Base-by-base conservation (phyloP, 2,797 vertebrate species). In the Sebastes iracundus region DNA sequence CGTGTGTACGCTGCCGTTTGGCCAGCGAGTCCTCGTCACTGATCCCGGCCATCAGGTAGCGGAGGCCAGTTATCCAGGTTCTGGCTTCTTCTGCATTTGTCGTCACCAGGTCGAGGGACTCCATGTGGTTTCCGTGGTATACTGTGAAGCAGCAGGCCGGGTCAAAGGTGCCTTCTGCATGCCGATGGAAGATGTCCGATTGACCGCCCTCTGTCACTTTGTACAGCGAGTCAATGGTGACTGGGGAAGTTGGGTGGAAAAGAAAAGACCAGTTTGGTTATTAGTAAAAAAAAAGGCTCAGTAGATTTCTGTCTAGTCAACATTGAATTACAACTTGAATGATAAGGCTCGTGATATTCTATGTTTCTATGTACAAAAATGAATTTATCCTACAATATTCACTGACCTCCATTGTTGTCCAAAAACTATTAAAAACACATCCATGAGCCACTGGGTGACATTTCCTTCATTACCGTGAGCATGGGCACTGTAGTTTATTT, bases 51-150 rank as follows among this genome's bases (percentile, higher is more conserved):
- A 99, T 97, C 78, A 99, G 92, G 81, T 99, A 99, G 75, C 97
- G 97, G 60, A 99, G 97, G 23, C 99, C 99, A 0, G 98, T 99
- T 83, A 99, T 96, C 99, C 99, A 99, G 73, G 99, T 99, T 25
- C 98, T 96, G 33, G 98, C 98, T 83, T 99, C 98, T 84, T 99
- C 99, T 0, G 97, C 94, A 66, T 99, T 99, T 62, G 99, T 97
- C 0, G 98, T 98, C 77, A 99, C 97, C 89, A 99, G 93, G 83
- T 99, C 99, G 65, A 99, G 96, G 4, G 96, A 97, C 92, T 99
- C 99, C 98, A 99, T 98, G 93, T 99, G 98, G 93, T 94, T 98
- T 30, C 99, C 99, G 7, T 99, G 98, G 94, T 99, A 99, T 76
- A 99, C 96, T 2, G 97, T 98, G 84, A 99, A 99, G 91, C 98